Base-by-base conservation (phyloP, 2,797 vertebrate species). In the Lithobates pipiens region DNA sequence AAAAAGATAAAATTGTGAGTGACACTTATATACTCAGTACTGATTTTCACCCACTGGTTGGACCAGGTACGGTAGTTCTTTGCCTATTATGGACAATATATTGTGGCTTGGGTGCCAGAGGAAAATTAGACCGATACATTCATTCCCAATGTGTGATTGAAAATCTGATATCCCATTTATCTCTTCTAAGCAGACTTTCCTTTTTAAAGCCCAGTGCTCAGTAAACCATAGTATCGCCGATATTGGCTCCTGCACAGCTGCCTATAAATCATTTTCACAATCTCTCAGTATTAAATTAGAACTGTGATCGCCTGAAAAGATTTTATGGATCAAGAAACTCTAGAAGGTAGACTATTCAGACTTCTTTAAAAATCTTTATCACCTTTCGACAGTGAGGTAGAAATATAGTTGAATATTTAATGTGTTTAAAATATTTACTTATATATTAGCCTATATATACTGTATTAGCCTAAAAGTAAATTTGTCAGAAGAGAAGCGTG, bases 281-380 rank as follows among this genome's bases (percentile, higher is more conserved):
- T 70, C 29, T 32, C 69, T 25, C 69, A 72, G 79, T 69, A 81
- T 81, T 81, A 81, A 81, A 81, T 81, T 69, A 81, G 79, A 63
- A 81, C 46, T 73, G n/a, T 71, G n/a, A 67, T 67, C n/a, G 27
- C n/a, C 65, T 79, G 77, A 79, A 79, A 68, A 44, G 67, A 79
- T 79, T 79, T 79, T 68, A 79, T 79, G 65, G 78, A 57, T 81
- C 79, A 81, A 57, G 69, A 73, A 72, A 42, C 69, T 61, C 32
- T 15, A 27, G 50, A 81, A 81, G 57, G 36, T 81, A 54, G 34
- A 72, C 44, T 71, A 46, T 6, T 16, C 46, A 61, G 16, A 27
- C n/a, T 13, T 34, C 32, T 54, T 54, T 39, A 27, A 67, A 67
- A 29, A 67, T 9, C 10, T 65, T 13, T 3, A 10, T 67, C 25